Conservation (phyloP, 2,797 vertebrate species). For the Trematomus bernacchii region DNA sequence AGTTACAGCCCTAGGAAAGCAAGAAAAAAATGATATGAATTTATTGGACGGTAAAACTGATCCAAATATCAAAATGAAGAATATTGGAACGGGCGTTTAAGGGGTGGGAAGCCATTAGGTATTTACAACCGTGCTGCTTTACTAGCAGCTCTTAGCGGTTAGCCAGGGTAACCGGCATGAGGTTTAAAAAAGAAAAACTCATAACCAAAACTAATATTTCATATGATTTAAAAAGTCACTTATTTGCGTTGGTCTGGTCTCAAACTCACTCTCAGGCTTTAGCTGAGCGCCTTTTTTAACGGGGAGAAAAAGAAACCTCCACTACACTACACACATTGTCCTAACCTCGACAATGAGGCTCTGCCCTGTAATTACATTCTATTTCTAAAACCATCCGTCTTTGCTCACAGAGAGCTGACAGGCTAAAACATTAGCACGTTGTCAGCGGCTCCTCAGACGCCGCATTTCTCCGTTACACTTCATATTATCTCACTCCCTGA, state of each 20-base stretch:
- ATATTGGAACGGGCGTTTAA: not conserved
- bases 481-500: slow-evolving; percentile 59
- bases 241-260: slow-evolving; percentile 3
- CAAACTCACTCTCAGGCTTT: slow-evolving; percentile 26
- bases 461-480: slow-evolving; percentile 66
- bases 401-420: slow-evolving; percentile 70
- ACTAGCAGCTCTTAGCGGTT: not conserved
- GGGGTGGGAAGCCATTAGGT: not conserved
- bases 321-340: slow-evolving; percentile 63
- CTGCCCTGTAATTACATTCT: slow-evolving; percentile 76
- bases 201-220: not conserved
- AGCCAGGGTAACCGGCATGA: not conserved
- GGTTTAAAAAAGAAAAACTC: not conserved
- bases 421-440: slow-evolving; percentile 78
- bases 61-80: not conserved
- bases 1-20: not conserved
- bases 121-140: not conserved
- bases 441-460: slow-evolving; percentile 72
- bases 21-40: not conserved
- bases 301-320: slow-evolving; percentile 22
- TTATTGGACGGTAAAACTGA: not conserved
- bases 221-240: not conserved
- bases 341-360: slow-evolving; percentile 65
- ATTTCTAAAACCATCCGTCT: slow-evolving; percentile 78
- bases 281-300: slow-evolving; percentile 16